A percentile compares a stretch with the other conserved stretches of the same genome.
Conservation (phyloP, 2,888 invertebrate genomes). For the Parnassius smintheus region DNA sequence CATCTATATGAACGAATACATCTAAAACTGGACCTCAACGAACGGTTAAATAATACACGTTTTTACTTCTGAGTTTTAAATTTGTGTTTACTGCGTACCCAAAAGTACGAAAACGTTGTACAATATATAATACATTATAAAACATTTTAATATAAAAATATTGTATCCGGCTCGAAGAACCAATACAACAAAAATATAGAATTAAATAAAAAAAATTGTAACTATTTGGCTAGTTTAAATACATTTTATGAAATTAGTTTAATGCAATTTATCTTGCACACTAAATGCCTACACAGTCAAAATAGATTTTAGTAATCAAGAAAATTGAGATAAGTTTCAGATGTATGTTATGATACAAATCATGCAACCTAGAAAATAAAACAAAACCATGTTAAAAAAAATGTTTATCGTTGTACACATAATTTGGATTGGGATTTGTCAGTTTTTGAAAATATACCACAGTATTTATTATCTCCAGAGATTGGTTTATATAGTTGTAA, state of each 20-base stretch:
- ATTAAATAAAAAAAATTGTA: too few relatives aligned
- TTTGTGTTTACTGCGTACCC: too few relatives aligned
- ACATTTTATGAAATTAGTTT: too few relatives aligned
- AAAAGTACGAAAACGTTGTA: too few relatives aligned
- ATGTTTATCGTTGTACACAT: not conserved
- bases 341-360: not conserved
- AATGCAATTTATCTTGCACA: too few relatives aligned
- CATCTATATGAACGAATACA: not conserved
- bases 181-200: not conserved
- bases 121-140: too few relatives aligned
- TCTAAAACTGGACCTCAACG: conserved; percentile 1
- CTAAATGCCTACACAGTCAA: not conserved
- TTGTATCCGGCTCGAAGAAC: not conserved
- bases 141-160: too few relatives aligned
- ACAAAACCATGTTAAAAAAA: conserved; percentile 7
- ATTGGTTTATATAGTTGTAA: not conserved
- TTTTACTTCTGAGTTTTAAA: too few relatives aligned
- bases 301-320: not conserved
- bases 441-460: not conserved
- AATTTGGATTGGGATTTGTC: conserved; percentile 3
- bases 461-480: not conserved
- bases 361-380: conserved; percentile 17
- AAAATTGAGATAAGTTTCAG: conserved; percentile 6
- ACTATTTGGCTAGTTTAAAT: too few relatives aligned
- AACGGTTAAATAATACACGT: not conserved